phyloP scores from a whole-genome alignment of 1,140 invertebrate species.

The Acromyrmex heyeri region DNA sequence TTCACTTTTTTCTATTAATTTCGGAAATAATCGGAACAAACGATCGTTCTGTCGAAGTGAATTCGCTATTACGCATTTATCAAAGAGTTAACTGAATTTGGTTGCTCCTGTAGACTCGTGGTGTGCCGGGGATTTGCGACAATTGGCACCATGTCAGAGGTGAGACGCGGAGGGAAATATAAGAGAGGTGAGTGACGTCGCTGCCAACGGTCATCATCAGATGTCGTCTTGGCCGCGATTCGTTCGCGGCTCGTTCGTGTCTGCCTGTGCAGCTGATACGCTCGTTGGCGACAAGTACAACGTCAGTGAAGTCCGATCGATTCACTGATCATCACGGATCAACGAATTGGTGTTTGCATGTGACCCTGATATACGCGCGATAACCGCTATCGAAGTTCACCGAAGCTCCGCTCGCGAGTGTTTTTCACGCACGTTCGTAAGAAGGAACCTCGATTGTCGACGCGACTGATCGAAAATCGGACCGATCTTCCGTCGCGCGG shows the following conservation, averaged over 20 bases:
- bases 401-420: background rate
- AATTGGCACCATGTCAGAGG: constrained; percentile 68
- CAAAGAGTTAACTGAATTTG: constrained; percentile 41
- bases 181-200: constrained; percentile 58
- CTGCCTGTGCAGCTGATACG: constrained; percentile 31
- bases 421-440: background rate
- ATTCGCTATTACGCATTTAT: constrained; percentile 16
- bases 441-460: background rate
- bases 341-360: background rate
- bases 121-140: constrained; percentile 39
- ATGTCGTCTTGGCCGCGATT: constrained; percentile 56
- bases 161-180: constrained; percentile 41
- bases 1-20: background rate
- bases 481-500: background rate
- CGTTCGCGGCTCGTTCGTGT: constrained; percentile 37
- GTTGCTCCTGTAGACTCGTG: constrained; percentile 43
- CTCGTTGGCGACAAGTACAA: background rate
- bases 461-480: background rate
- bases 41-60: background rate
- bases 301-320: constrained; percentile 21
- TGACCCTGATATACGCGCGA: constrained; percentile 30
- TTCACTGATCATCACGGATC: constrained; percentile 11
- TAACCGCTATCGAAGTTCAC: constrained; percentile 14
- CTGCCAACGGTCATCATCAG: constrained; percentile 60
- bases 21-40: background rate